These are phyloP conservation scores for Phymorhynchus buccinoides DNA, from an alignment of 1,140 invertebrate genomes.

Conservation along the genomic window DNA sequence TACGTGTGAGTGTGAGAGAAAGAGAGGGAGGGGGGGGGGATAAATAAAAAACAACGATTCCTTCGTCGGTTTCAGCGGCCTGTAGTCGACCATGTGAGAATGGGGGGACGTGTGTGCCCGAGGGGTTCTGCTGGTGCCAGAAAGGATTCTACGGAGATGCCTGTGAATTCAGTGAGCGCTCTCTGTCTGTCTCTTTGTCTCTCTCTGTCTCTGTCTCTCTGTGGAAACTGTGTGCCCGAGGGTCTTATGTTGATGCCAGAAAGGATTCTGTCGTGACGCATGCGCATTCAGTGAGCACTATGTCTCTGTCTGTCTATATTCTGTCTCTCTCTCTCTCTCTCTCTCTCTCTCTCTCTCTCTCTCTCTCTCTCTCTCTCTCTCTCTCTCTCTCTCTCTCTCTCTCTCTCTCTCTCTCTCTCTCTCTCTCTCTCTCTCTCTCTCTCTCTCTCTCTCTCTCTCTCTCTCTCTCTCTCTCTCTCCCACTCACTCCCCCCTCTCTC, in stretches of 20 bases:
- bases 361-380: too few species aligned
- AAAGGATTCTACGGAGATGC: conserved; percentile 64
- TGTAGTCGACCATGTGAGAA: conserved; percentile 64
- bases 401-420: too few species aligned
- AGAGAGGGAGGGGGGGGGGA: neutral
- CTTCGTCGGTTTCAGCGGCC: conserved; percentile 51
- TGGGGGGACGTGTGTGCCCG: conserved; percentile 63
- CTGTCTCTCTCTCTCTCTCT: neutral
- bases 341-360: neutral
- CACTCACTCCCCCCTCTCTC: too few species aligned
- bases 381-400: too few species aligned
- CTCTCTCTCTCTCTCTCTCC: too few species aligned
- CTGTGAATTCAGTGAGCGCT: conserved; percentile 80
- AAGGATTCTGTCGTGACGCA: neutral
- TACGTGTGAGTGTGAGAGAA: neutral
- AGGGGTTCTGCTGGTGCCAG: conserved; percentile 65
- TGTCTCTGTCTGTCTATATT: neutral
- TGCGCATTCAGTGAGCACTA: too few species aligned
- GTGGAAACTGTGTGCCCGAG: neutral
- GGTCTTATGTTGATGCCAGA: neutral
- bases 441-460: too few species aligned
- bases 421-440: too few species aligned
- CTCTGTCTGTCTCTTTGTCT: neutral
- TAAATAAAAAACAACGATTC: neutral
- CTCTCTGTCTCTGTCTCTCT: neutral